Conservation (phyloP, 2,113 vertebrate genomes). For the Benitochromis conjunctus region DNA sequence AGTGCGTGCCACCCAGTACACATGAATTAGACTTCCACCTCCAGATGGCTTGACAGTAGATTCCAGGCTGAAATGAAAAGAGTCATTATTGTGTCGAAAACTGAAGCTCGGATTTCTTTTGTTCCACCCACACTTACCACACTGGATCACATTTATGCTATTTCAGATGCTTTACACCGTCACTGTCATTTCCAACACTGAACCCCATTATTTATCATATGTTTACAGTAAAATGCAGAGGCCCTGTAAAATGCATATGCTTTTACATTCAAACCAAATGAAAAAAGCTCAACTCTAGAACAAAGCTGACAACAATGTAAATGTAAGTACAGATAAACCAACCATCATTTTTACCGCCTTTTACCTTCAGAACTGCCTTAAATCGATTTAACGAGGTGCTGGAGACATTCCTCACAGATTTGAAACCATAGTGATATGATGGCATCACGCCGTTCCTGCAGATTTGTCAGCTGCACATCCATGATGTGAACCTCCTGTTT, state of each 20-base stretch:
- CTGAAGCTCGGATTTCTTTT: background rate
- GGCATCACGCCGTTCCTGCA: background rate
- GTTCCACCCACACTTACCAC: slow-evolving; percentile 18
- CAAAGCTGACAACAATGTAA: background rate
- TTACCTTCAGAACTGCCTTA: background rate
- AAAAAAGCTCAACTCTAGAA: background rate
- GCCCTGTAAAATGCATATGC: background rate
- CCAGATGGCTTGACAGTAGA: background rate
- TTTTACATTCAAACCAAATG: background rate
- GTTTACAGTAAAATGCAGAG: background rate
- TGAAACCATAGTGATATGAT: background rate
- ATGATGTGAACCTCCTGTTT: background rate
- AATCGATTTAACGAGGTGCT: background rate
- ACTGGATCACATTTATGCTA: background rate
- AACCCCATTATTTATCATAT: background rate
- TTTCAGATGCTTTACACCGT: background rate
- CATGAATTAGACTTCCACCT: slow-evolving; percentile 17
- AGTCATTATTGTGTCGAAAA: slow-evolving; percentile 28
- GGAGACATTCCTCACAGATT: background rate
- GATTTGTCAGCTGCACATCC: background rate
- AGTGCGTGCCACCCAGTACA: background rate
- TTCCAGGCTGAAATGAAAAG: background rate
- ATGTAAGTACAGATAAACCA: background rate
- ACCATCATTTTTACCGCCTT: background rate
- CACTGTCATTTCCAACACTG: background rate